These are phyloP conservation scores for Iguana delicatissima DNA, from an alignment of 2,797 vertebrate genomes.

Conservation along the genomic window DNA sequence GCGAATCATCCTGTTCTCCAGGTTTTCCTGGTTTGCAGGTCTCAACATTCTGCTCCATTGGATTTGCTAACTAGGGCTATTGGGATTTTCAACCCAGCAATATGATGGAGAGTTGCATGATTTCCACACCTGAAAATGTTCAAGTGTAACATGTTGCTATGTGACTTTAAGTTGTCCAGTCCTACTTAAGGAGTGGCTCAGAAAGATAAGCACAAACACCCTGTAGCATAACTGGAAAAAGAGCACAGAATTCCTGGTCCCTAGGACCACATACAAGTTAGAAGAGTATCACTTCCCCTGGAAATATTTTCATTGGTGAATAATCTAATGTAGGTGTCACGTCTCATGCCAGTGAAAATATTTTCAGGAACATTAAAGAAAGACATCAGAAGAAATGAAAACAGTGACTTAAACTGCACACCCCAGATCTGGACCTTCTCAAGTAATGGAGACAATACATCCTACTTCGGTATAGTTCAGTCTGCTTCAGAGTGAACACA, in stretches of 20 bases:
- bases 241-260: background rate
- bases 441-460: slow-evolving; percentile 71
- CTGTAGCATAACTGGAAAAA: slow-evolving; percentile 17
- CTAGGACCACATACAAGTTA: slow-evolving; percentile 21
- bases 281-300: slow-evolving; percentile 39
- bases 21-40: no score
- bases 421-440: slow-evolving; percentile 68
- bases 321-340: slow-evolving; percentile 40
- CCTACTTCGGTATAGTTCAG: slow-evolving; percentile 3
- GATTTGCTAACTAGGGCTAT: no score
- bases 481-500: slow-evolving; percentile 69
- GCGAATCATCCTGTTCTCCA: no score
- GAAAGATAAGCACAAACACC: slow-evolving; percentile 4
- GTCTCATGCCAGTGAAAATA: slow-evolving; percentile 63
- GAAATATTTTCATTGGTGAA: slow-evolving; percentile 7
- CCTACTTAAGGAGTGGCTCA: background rate
- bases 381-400: slow-evolving; percentile 52
- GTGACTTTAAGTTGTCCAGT: background rate
- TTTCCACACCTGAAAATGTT: no score
- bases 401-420: slow-evolving; percentile 64
- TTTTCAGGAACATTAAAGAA: slow-evolving; percentile 19
- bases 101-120: no score
- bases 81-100: no score
- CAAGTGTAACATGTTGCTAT: no score
- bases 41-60: no score